Evolutionary conservation across 2,113 vertebrate species (phyloP), one percentile per base, ranked within the genome.

Genomic region (Cottus gobio): DNA sequence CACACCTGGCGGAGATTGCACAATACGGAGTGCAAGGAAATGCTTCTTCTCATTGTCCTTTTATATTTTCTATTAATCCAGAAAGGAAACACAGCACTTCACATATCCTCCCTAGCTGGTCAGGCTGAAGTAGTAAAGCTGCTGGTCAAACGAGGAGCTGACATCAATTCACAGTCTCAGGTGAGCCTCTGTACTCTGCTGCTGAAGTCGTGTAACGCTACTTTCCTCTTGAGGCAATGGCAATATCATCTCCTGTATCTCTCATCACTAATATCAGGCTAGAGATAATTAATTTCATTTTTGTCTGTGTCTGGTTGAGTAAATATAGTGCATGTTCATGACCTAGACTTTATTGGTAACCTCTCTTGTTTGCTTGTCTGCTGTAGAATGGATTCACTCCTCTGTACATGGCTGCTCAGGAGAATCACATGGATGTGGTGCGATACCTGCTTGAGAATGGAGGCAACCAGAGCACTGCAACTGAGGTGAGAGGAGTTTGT

Each of bases 61-160:
- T 31, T 12, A 10, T 75, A 62, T 69, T 77, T 57, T 80, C 7
- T 64, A 0, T 58, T 9, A 42, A 71, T 0, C 74, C 95, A 99
- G 98, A 99, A 99, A 93, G 98, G 98, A 81, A 99, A 99, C 91
- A 98, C 97, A 10, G 97, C 97, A n/a, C 96, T 99, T 37, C 98
- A 99, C 90, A 99, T 99, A 18, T 95, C 98, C 13, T 99, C 98
- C 22, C 90, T 99, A 85, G 98, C 98, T 5, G 98, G 98, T 82
- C 98, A 99, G 92, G 94, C 87, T 3, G 97, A 98, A 44, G 97
- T 98, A 0, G 97, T 99, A 80, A 99, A 97, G 83, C 95, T 96
- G 69, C 95, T 99, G 50, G 94, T 97, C 75, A 98, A 98, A 86
- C 95, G 96, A 77, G 97, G 97, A 80, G 98, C 98, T 30, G 97